Evolutionary conservation across 2,888 invertebrate species (phyloP).

Genomic region (Prosapia bicincta): DNA sequence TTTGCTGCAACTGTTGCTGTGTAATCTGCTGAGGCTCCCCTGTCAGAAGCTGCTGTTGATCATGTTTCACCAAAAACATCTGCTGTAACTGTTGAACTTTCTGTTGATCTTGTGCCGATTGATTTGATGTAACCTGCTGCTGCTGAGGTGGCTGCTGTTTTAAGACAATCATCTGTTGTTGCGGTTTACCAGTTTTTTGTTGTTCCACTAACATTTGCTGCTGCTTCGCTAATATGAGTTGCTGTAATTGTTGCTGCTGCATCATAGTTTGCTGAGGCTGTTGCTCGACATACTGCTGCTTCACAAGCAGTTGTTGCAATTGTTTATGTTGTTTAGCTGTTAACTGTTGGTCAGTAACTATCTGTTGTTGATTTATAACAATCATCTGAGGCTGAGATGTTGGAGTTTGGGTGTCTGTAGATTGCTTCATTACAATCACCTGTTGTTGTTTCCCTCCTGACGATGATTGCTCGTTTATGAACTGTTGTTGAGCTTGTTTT

Average conservation of each 20-base stretch:
- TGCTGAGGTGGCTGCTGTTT: too few species aligned
- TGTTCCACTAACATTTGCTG: constrained; percentile 35
- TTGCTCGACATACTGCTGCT: constrained; percentile 32
- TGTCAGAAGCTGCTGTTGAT: constrained; percentile 15
- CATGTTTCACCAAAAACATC: constrained; percentile 38
- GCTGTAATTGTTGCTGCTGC: constrained; percentile 35
- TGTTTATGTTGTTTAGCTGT: constrained; percentile 38
- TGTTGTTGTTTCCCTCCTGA: constrained; percentile 29
- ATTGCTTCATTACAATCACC: constrained; percentile 36
- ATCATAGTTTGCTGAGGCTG: constrained; percentile 24
- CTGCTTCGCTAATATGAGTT: constrained; percentile 38
- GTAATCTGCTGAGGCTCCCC: constrained; percentile 34
- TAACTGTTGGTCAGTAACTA: constrained; percentile 35
- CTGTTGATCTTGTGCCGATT: constrained; percentile 41
- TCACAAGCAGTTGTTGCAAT: constrained; percentile 35
- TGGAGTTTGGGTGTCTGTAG: constrained; percentile 25
- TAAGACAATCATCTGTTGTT: constrained; percentile 37
- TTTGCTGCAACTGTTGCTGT: constrained; percentile 39
- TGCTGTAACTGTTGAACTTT: constrained; percentile 42
- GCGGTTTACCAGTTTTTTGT: constrained; percentile 31
- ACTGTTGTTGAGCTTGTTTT: constrained; percentile 30
- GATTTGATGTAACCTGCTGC: constrained; percentile 41
- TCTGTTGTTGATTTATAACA: constrained; percentile 38
- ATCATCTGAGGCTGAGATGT: constrained; percentile 35
- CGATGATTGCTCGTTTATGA: constrained; percentile 7